These are phyloP conservation scores for Heterotis niloticus DNA, from an alignment of 2,113 vertebrate genomes.

Conservation along the genomic window DNA sequence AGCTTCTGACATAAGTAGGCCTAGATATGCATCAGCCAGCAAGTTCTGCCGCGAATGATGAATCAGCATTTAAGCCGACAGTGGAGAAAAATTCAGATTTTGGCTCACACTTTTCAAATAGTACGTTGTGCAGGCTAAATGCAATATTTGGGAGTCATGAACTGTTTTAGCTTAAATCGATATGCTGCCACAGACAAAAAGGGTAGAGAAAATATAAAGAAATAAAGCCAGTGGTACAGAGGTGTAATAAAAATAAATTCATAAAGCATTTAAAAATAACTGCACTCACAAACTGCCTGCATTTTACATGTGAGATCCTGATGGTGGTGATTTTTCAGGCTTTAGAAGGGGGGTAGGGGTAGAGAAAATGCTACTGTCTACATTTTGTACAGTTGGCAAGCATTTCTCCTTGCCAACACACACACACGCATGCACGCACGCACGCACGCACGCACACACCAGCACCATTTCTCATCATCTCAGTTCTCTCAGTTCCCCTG, in stretches of 20 bases:
- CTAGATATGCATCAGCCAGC: background rate
- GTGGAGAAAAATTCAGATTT: too few relatives aligned
- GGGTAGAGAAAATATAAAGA: background rate
- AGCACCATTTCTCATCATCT: too few relatives aligned
- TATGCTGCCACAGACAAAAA: background rate
- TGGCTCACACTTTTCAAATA: background rate
- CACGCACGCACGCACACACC: too few relatives aligned
- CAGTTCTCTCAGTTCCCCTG: constrained; percentile 9
- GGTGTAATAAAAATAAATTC: background rate
- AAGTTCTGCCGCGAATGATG: background rate
- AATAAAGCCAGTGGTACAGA: constrained; percentile 5
- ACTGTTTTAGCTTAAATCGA: constrained; percentile 1
- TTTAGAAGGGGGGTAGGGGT: too few relatives aligned
- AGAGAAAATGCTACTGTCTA: too few relatives aligned
- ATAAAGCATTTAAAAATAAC: background rate
- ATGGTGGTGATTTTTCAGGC: too few relatives aligned
- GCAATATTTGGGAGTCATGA: background rate
- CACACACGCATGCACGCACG: too few relatives aligned
- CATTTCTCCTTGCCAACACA: too few relatives aligned
- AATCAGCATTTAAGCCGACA: constrained; percentile 16
- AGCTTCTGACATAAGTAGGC: background rate
- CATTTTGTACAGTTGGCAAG: too few relatives aligned
- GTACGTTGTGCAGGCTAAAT: background rate
- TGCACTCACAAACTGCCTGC: background rate
- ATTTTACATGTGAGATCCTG: constrained; percentile 1